A percentile compares a stretch with the other conserved stretches of the same genome.
phyloP scores from a whole-genome alignment of 2,113 vertebrate species.

The Grammatotria lemairii region DNA sequence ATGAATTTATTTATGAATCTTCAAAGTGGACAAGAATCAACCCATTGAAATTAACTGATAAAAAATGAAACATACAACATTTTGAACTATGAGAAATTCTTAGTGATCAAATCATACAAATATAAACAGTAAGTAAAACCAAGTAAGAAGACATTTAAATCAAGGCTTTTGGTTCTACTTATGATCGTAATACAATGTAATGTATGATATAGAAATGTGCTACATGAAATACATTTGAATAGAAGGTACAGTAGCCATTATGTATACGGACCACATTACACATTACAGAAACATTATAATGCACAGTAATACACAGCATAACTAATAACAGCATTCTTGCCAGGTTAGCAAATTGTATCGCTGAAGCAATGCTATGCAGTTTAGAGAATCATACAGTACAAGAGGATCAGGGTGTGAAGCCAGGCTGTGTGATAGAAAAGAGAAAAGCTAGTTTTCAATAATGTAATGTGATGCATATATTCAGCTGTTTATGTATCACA shows the following conservation, averaged over 20 bases:
- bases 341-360: not conserved
- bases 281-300: not conserved
- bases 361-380: not conserved
- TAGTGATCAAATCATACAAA: not conserved
- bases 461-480: not conserved
- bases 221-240: not conserved
- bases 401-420: not conserved
- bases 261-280: not conserved
- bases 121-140: not conserved
- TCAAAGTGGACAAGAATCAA: not conserved
- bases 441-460: not conserved
- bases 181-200: not conserved
- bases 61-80: not conserved
- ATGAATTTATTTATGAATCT: slow-evolving; percentile 2
- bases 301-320: not conserved
- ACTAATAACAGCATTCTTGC: not conserved
- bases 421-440: not conserved
- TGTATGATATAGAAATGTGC: not conserved
- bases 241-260: not conserved
- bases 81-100: not conserved
- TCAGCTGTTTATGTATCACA: not conserved
- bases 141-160: not conserved
- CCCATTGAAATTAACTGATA: not conserved
- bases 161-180: not conserved
- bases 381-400: not conserved